Base-by-base conservation (phyloP, 2,888 invertebrate genomes). In the Drosophila nr. perissopoda region DNA sequence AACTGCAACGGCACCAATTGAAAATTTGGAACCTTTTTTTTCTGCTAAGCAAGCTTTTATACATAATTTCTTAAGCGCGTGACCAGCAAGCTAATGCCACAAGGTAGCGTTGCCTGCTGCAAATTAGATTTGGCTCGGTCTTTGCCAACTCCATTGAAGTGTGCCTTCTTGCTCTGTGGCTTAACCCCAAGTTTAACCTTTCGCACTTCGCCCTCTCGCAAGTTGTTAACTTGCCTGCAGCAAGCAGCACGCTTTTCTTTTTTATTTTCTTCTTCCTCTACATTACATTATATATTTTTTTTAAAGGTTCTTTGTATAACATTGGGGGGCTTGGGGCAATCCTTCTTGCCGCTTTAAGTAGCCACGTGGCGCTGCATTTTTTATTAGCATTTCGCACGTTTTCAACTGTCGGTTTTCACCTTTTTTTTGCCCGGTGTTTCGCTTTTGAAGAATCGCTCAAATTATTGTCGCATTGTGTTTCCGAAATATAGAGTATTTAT, bases 31-130 rank as follows among this genome's bases (percentile, higher is more conserved):
- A 69, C 78, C 72, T 69, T 80, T 79, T 78, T 64, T 65, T 38
- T 53, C 56, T 69, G 51, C 52, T 48, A 53, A 51, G 42, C 45
- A 48, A 45, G 27, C 36, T 16, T 13, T 34, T 13, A 38, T 38
- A 27, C 65, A 85, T 87, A 90, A 87, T 87, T 89, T 76, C 71
- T 83, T 73, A 49, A 79, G 82, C 84, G 87, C 86, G 87, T 87
- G 87, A 82, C 73, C 74, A 62, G 87, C 77, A 90, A 82, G 82
- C 88, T 73, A 84, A 87, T 87, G 73, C 74, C 71, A 38, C 65
- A 81, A 68, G 73, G 71, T 76, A 65, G 74, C 54, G 56, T 68
- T 73, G 38, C 38, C 56, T 58, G 31, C 69, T 69, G 77, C 83
- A 88, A 86, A 86, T 86, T 86, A 86, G 83, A 88, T 86, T 83